Base-by-base conservation (phyloP, 2,113 vertebrate species). In the Stomatorhinus ivindoensis region DNA sequence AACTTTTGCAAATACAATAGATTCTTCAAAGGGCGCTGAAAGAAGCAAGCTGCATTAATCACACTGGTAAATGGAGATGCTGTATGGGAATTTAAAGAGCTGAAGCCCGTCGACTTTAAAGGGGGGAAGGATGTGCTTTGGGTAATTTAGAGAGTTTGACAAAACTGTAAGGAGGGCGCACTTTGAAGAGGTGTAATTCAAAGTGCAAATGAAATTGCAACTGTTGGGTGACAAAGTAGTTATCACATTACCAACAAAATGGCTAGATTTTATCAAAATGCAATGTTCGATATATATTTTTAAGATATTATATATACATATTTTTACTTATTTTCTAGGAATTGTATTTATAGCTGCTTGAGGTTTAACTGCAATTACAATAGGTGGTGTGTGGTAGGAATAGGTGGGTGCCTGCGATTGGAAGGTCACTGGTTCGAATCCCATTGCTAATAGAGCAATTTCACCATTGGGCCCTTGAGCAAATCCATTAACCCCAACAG, bases 61-160 rank as follows among this genome's bases (percentile, higher is more conserved):
- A 80, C 73, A 42, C 35, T 86, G 47, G 83, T 86, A 86, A 86
- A 86, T 86, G 83, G 47, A 85, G 83, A 50, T 6, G 47, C 24
- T 5, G 44, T 9, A 17, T 27, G 35, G 83, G 83, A 86, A 48
- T 48, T 48, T 86, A 21, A 86, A 27, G 10, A 47, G 42, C 7
- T 27, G n/a, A 86, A 48, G 24, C 83, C 46, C 3, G 24, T 48
- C 24, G 44, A 13, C 8, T 47, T 27, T 86, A 50, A 86, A 86
- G 44, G 24, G n/a, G 46, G 21, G 47, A 86, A 27, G 35, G 73
- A 42, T 80, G 35, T 42, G 35, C 31, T 80, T 17, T 21, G 35
- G 73, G 73, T 80, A 27, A 80, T 80, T 42, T 80, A 39, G 13
- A 42, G 73, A 48, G 44, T 48, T 85, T 47, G 83, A 85, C 47